Percentiles rank a stretch among this genome's conserved stretches.
These are phyloP conservation scores for Nasonovia ribisnigri DNA, from an alignment of 2,888 invertebrate genomes.

Conservation along the genomic window DNA sequence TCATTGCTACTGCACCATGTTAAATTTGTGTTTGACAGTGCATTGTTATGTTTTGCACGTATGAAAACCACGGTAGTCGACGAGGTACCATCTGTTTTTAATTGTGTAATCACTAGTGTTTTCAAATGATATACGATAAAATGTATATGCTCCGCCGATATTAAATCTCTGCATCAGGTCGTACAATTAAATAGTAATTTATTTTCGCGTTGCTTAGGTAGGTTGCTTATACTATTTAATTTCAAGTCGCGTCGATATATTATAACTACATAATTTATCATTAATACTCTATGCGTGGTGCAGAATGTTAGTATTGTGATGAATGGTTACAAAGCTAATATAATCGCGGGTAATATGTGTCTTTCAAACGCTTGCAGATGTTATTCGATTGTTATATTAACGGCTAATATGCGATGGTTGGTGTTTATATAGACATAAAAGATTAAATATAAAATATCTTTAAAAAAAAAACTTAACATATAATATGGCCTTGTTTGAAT, in stretches of 20 bases:
- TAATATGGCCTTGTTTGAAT: not conserved
- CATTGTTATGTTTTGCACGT: not conserved
- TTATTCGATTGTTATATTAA: slow-evolving; percentile 22
- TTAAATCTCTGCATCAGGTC: not conserved
- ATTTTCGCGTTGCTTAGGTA: not conserved
- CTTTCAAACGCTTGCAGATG: not conserved
- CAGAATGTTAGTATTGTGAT: not conserved
- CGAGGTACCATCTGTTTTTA: not conserved
- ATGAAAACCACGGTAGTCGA: not conserved
- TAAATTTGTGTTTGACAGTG: not conserved
- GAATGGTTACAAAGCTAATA: not conserved
- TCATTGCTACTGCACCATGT: not conserved
- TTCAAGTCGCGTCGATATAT: not conserved
- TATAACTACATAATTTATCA: not conserved
- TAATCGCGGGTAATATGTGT: not conserved
- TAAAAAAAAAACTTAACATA: not conserved
- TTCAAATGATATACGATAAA: not conserved
- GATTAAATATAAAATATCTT: not conserved
- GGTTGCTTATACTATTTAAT: not conserved
- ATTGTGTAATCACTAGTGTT: not conserved
- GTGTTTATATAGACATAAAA: not conserved
- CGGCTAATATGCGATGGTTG: not conserved
- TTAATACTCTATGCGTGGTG: not conserved
- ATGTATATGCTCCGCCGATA: not conserved
- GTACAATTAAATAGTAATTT: not conserved